phyloP scores from a whole-genome alignment of 1,140 invertebrate species.

The Anadara kagoshimensis region DNA sequence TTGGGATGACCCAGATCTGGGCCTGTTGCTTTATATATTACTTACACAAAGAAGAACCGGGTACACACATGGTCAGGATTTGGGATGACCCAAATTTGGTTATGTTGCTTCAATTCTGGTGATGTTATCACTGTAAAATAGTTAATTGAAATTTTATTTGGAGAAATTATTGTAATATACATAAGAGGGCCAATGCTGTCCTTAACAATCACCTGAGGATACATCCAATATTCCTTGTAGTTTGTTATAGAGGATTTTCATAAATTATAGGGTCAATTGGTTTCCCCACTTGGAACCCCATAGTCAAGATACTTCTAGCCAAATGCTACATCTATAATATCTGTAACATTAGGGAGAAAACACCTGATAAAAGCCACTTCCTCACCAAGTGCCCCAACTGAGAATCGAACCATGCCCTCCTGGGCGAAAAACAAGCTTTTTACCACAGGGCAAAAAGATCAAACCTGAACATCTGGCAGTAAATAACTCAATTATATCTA shows the following conservation, averaged over 20 bases:
- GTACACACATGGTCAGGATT: conserved; percentile 62
- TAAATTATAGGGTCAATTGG: not conserved
- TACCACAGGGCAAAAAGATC: no score
- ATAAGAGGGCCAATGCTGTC: no score
- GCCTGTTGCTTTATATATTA: conserved; percentile 17
- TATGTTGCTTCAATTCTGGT: conserved; percentile 51
- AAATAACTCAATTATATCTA: no score
- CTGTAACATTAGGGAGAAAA: no score
- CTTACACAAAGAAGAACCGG: conserved; percentile 68
- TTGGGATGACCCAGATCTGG: conserved; percentile 52
- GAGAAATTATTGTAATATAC: not conserved
- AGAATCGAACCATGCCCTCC: no score
- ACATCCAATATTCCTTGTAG: not conserved
- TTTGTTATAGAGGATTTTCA: not conserved
- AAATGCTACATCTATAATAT: no score
- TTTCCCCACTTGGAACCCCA: not conserved
- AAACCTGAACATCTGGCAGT: no score
- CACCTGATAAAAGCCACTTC: no score
- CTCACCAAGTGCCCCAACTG: no score
- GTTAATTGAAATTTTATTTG: not conserved
- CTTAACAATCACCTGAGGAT: not conserved
- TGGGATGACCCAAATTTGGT: conserved; percentile 57
- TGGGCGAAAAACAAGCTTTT: no score
- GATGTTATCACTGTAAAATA: conserved; percentile 57
- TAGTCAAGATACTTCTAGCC: not conserved